These are phyloP conservation scores for Episyrphus balteatus DNA, from an alignment of 1,140 invertebrate genomes.

Conservation along the genomic window DNA sequence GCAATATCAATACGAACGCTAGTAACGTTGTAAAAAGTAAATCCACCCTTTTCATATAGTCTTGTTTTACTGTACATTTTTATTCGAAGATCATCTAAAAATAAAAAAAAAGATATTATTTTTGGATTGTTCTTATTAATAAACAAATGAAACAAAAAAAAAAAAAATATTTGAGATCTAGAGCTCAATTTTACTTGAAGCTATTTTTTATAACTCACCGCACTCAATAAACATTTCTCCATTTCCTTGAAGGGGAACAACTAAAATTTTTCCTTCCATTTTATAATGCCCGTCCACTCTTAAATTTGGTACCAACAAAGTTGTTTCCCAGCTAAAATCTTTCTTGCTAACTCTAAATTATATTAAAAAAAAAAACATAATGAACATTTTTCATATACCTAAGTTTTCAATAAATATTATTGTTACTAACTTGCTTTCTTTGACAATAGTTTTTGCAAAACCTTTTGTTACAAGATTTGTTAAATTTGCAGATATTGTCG, in stretches of 20 bases:
- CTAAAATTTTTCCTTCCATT: slow-evolving; percentile 54
- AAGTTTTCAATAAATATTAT: not conserved
- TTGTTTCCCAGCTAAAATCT: slow-evolving; percentile 52
- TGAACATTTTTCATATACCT: not conserved
- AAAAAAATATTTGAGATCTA: too few relatives aligned
- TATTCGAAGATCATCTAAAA: slow-evolving; percentile 47
- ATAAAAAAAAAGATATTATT: not conserved
- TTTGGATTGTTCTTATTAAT: too few relatives aligned
- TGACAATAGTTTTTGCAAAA: slow-evolving; percentile 45
- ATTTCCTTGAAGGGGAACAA: slow-evolving; percentile 54
- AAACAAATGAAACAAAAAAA: too few relatives aligned
- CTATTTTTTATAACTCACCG: slow-evolving; percentile 40
- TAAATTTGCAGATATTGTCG: slow-evolving; percentile 52
- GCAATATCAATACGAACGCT: slow-evolving; percentile 39
- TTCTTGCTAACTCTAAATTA: slow-evolving; percentile 45
- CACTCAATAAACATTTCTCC: slow-evolving; percentile 57
- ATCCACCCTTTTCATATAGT: slow-evolving; percentile 46
- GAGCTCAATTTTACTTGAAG: too few relatives aligned
- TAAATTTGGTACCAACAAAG: slow-evolving; percentile 47
- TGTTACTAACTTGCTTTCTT: slow-evolving; percentile 41
- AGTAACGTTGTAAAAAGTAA: slow-evolving; percentile 48
- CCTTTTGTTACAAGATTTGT: slow-evolving; percentile 48
- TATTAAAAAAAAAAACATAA: not conserved
- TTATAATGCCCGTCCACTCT: slow-evolving; percentile 57
- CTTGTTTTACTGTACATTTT: slow-evolving; percentile 48